Conservation (phyloP, 2,888 invertebrate genomes). For the Watsonalla binaria region DNA sequence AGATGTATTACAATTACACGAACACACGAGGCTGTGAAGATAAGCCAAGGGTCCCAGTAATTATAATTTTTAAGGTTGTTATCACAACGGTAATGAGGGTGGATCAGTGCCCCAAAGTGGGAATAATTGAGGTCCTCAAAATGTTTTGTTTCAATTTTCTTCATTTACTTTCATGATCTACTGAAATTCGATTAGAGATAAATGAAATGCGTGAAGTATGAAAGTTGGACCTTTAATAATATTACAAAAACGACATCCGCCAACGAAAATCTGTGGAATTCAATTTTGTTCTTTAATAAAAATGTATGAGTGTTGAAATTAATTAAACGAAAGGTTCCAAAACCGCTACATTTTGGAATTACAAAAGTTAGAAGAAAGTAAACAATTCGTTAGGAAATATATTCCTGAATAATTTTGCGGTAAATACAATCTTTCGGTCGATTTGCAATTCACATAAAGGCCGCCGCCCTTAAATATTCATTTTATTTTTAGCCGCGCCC, state of each 20-base stretch:
- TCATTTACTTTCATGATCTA: not conserved
- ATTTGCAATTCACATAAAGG: constrained; percentile 67
- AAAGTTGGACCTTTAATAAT: not conserved
- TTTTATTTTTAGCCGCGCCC: constrained; percentile 40
- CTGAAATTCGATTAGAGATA: constrained; percentile 11
- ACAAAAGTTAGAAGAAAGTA: constrained; percentile 57
- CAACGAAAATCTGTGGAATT: not conserved
- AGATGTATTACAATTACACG: too few relatives aligned
- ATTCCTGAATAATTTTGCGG: constrained; percentile 60
- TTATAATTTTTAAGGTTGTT: too few relatives aligned
- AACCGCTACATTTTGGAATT: constrained; percentile 47
- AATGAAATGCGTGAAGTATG: constrained; percentile 7
- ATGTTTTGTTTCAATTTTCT: not conserved
- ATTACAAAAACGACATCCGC: not conserved
- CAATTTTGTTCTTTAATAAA: not conserved
- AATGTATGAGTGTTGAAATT: constrained; percentile 18
- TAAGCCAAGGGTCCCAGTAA: too few relatives aligned
- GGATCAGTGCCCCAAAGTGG: too few relatives aligned
- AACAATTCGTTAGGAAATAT: constrained; percentile 71
- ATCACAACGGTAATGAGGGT: constrained; percentile 1
- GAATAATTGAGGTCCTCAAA: too few relatives aligned
- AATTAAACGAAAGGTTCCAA: constrained; percentile 24
- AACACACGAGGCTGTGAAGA: too few relatives aligned
- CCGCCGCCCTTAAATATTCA: constrained; percentile 45
- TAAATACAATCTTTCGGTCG: constrained; percentile 63